Evolutionary conservation across 2,797 vertebrate species (phyloP).

Genomic region (Cetoscarus ocellatus): DNA sequence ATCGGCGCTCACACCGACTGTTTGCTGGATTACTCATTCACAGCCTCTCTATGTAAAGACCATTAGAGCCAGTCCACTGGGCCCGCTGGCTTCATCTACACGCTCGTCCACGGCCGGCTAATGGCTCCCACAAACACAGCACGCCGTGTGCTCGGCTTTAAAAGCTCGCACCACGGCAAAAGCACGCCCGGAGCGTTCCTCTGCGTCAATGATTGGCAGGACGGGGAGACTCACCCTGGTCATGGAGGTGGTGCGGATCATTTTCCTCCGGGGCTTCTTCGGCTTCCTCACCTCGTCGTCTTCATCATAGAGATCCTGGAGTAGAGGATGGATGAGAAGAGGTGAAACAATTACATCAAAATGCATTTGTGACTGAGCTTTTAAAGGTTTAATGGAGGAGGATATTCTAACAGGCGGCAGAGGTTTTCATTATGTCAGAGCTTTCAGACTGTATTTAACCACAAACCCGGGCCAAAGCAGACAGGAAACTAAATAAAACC

Average conservation of each 20-base stretch:
- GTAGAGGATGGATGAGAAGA: constrained; percentile 5
- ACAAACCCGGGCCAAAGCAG: no score
- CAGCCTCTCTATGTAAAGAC: constrained; percentile 66
- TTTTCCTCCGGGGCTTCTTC: constrained; percentile 88
- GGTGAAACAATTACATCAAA: no score
- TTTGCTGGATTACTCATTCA: constrained; percentile 75
- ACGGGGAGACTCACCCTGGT: constrained; percentile 78
- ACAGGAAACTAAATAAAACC: no score
- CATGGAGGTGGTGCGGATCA: constrained; percentile 89
- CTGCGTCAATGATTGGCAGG: constrained; percentile 63
- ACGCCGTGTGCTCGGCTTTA: constrained; percentile 57
- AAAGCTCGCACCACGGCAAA: constrained; percentile 63
- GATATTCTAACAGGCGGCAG: no score
- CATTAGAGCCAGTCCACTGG: constrained; percentile 69
- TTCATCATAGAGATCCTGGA: constrained; percentile 89
- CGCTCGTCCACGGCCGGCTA: constrained; percentile 68
- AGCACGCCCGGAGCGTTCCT: constrained; percentile 44
- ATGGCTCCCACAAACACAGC: constrained; percentile 74
- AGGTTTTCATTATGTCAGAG: no score
- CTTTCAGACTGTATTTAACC: no score
- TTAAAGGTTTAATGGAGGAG: no score
- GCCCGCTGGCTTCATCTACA: constrained; percentile 67
- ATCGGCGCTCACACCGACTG: constrained; percentile 54
- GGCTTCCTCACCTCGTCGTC: constrained; percentile 89
- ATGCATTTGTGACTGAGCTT: no score